Evolutionary conservation across 2,888 invertebrate species (phyloP).

Genomic region (Habrosyne pyritoides): DNA sequence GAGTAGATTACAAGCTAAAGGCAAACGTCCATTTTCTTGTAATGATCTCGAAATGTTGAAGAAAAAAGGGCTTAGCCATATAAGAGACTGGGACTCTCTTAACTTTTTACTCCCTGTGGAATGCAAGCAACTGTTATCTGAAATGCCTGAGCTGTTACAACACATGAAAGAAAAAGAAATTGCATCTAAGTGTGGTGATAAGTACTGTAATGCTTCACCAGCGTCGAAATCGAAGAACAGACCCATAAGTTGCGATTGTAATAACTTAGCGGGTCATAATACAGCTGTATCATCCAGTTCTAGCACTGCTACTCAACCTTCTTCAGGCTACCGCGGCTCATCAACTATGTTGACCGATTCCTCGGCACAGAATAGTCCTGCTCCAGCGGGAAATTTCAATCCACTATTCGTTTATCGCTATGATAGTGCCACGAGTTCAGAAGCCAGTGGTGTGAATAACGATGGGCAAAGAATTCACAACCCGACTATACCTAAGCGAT

Average conservation of each 20-base stretch:
- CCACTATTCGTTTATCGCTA: constrained; percentile 92
- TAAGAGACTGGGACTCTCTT: constrained; percentile 96
- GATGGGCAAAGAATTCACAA: constrained; percentile 70
- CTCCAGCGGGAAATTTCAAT: constrained; percentile 84
- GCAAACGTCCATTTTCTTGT: constrained; percentile 89
- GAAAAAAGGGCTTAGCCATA: constrained; percentile 91
- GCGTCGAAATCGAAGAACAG: constrained; percentile 82
- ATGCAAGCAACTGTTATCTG: constrained; percentile 90
- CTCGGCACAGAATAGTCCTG: constrained; percentile 87
- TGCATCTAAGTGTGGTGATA: constrained; percentile 57
- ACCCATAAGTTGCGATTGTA: constrained; percentile 85
- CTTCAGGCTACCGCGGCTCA: constrained; percentile 93
- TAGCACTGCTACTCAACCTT: constrained; percentile 90
- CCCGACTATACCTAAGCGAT: constrained; percentile 87
- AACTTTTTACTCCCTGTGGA: constrained; percentile 94
- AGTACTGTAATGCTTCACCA: constrained; percentile 72
- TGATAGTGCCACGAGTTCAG: constrained; percentile 89
- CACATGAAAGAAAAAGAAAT: constrained; percentile 84
- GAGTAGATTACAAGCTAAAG: constrained; percentile 65
- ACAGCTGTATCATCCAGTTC: constrained; percentile 86
- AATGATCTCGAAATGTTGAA: constrained; percentile 92
- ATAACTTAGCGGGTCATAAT: constrained; percentile 80
- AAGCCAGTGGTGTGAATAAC: constrained; percentile 87
- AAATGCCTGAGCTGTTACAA: constrained; percentile 90
- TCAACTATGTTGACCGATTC: constrained; percentile 92